phyloP scores from a whole-genome alignment of 2,888 invertebrate genomes.

The Ypsolopha scabrella region DNA sequence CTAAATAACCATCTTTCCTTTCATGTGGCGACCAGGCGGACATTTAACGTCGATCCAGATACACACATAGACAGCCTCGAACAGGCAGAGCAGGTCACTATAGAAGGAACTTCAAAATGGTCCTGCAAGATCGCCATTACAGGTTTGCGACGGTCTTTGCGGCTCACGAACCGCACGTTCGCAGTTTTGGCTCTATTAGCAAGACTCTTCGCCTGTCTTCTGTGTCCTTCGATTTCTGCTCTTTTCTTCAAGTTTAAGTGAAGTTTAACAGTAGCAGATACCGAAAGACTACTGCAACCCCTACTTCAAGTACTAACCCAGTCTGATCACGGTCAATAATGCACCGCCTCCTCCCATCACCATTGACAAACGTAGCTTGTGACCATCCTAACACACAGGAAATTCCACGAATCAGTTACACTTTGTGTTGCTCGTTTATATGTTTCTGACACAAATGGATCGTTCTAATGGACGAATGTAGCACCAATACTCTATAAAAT shows the following conservation, averaged over 20 bases:
- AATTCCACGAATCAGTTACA: constrained; percentile 58
- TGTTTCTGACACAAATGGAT: too few relatives aligned
- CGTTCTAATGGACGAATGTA: too few relatives aligned
- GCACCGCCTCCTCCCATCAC: constrained; percentile 61
- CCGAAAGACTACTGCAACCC: constrained; percentile 48
- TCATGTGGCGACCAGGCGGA: constrained; percentile 82
- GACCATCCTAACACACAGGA: constrained; percentile 46
- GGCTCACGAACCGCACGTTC: constrained; percentile 65
- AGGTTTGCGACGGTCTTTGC: constrained; percentile 81
- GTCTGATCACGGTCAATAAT: constrained; percentile 57
- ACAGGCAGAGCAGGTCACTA: constrained; percentile 97
- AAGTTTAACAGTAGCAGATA: constrained; percentile 35
- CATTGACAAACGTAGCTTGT: constrained; percentile 44
- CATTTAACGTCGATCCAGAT: constrained; percentile 97
- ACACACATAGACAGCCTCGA: constrained; percentile 98
- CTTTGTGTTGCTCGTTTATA: neutral
- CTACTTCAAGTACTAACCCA: constrained; percentile 53
- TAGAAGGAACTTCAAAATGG: constrained; percentile 99
- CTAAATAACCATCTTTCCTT: constrained; percentile 63
- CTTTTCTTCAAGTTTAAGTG: constrained; percentile 10
- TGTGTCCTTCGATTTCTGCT: constrained; percentile 56
- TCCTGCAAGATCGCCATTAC: constrained; percentile 99
- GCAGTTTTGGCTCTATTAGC: constrained; percentile 66
- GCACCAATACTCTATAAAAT: too few relatives aligned
- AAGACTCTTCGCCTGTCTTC: constrained; percentile 61